Conservation (phyloP, 1,140 invertebrate genomes). For the honey bee (Apis mellifera) region DNA sequence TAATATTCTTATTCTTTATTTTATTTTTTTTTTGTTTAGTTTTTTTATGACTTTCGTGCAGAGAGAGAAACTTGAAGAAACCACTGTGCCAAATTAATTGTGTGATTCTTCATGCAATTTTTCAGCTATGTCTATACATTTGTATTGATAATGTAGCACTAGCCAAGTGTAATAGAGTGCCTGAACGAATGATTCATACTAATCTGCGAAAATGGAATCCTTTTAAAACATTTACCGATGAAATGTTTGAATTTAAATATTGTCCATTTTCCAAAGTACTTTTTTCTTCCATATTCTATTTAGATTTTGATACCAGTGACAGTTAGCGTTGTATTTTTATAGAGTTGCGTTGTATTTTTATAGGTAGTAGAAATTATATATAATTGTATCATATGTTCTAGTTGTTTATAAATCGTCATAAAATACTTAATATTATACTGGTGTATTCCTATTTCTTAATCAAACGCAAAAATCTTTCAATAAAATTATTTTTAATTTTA, state of each 20-base stretch:
- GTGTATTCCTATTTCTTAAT: slow-evolving; percentile 52
- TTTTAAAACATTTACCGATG: slow-evolving; percentile 52
- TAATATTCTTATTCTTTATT: not conserved
- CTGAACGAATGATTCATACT: slow-evolving; percentile 76
- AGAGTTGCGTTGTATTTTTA: slow-evolving; percentile 75
- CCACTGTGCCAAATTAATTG: slow-evolving; percentile 74
- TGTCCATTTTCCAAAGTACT: slow-evolving; percentile 57
- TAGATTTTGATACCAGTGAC: slow-evolving; percentile 74
- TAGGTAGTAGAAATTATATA: slow-evolving; percentile 72
- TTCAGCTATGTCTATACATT: slow-evolving; percentile 63
- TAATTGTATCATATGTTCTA: slow-evolving; percentile 71
- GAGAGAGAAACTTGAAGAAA: slow-evolving; percentile 78
- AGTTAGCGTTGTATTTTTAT: slow-evolving; percentile 77
- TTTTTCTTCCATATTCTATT: slow-evolving; percentile 70
- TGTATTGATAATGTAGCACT: slow-evolving; percentile 72
- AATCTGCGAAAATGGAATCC: slow-evolving; percentile 58
- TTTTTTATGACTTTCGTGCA: slow-evolving; percentile 80
- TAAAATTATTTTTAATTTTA: slow-evolving; percentile 53
- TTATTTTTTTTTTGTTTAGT: slow-evolving; percentile 70
- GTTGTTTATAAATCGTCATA: slow-evolving; percentile 64
- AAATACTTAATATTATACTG: slow-evolving; percentile 60
- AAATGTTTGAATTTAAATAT: slow-evolving; percentile 58
- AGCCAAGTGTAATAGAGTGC: slow-evolving; percentile 78
- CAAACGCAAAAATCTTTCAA: slow-evolving; percentile 45
- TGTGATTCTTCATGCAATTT: slow-evolving; percentile 59